phyloP scores from a whole-genome alignment of 2,113 vertebrate species.

The Heptranchias perlo region DNA sequence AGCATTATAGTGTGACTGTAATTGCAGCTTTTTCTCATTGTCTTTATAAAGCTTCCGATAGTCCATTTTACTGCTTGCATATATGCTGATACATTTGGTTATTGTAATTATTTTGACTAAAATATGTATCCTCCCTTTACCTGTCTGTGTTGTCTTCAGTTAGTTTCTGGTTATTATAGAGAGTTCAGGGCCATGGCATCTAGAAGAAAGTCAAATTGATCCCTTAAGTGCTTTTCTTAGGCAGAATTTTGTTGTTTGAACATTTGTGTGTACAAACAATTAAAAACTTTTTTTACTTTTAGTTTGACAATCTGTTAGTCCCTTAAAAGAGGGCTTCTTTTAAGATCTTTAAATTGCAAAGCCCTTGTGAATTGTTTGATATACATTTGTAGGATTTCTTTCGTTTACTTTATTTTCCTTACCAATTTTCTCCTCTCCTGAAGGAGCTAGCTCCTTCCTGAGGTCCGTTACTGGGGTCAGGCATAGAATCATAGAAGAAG shows the following conservation, averaged over 20 bases:
- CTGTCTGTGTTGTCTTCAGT: not conserved
- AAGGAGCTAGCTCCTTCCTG: not conserved
- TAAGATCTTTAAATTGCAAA: not conserved
- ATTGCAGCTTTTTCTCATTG: not conserved
- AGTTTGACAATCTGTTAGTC: not conserved
- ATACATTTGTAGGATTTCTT: not conserved
- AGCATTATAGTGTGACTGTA: not conserved
- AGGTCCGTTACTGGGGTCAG: not conserved
- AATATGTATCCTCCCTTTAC: not conserved
- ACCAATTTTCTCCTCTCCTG: not conserved
- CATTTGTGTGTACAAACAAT: no score
- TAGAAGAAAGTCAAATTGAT: not conserved
- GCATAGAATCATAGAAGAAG: no score
- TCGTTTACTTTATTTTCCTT: no score
- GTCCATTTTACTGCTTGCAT: not conserved
- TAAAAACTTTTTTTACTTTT: not conserved
- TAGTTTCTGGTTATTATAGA: no score
- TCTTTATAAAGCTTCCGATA: not conserved
- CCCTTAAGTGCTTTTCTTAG: not conserved
- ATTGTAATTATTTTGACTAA: not conserved
- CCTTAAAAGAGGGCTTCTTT: not conserved
- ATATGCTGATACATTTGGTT: not conserved
- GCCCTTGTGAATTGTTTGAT: not conserved
- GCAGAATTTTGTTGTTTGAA: not conserved
- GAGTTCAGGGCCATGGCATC: no score